Evolutionary conservation across 2,888 invertebrate species (phyloP), one percentile per base, ranked within the genome.

Genomic region (Orgyia antiqua): DNA sequence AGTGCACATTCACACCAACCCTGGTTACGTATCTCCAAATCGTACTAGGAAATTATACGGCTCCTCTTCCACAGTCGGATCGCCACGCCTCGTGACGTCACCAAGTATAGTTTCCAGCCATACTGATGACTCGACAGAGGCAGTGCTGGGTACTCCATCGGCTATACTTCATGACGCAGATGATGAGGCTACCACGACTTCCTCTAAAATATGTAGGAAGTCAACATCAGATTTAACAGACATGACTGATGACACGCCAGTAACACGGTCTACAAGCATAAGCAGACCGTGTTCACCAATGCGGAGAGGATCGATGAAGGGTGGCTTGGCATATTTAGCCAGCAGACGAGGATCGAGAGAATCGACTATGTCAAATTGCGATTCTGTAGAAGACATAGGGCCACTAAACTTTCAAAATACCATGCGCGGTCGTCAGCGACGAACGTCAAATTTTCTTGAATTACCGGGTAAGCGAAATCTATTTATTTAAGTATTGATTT

Each of bases 391-490:
- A 67, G 94, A 94, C 53, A 91, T 94, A 29, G 94, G 93, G 0
- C 94, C 94, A 4, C 74, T 94, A 39, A 93, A 93, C 70, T 94
- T 94, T 70, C 93, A 92, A 60, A 90, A 92, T 43, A 93, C 93
- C 12, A 91, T 91, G 51, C 88, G 94, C 2, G 93, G 92, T 1
- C 87, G 94, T 10, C 94, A 94, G 63, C 82, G 95, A 13, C 86
- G 95, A 48, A 95, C 94, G 2, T 95, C 95, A 1, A 95, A 95
- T 76, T 95, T 95, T 66, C 84, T 95, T 29, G 95, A 95, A 69
- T 74, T 95, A 50, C 95, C 95, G 71, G 94, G 95, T 95, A 69
- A 80, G 78, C 67, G 30, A 13, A 29, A 23, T 24, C 29, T 24
- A 39, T 35, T 31, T 23, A n/a, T 13, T 6, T n/a, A n/a, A 20